Conservation (phyloP, 2,113 vertebrate species). For the Gallinago jamesoni region DNA sequence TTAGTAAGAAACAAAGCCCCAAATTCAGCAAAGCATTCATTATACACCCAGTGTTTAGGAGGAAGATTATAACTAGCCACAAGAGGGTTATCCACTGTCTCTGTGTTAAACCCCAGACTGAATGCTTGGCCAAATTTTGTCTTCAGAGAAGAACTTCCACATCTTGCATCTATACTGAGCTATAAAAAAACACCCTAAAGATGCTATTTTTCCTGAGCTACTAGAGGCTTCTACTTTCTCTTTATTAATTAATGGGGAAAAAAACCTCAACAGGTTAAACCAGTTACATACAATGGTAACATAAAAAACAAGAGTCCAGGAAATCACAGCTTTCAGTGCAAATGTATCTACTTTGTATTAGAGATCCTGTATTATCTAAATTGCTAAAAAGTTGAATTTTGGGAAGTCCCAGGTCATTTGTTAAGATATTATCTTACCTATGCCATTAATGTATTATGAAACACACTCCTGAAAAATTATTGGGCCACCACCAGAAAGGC, state of each 20-base stretch:
- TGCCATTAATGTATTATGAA: neutral
- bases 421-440: neutral
- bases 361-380: neutral
- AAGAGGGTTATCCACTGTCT: neutral
- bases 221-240: neutral
- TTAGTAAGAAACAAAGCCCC: neutral
- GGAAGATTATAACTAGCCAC: neutral
- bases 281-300: neutral
- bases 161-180: neutral
- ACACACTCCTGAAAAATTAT: neutral
- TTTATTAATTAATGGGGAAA: neutral
- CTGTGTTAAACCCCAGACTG: rapidly evolving
- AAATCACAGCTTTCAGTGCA: neutral
- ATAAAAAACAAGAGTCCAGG: neutral
- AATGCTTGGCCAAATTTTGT: neutral
- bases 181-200: neutral
- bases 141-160: neutral
- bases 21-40: neutral
- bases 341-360: neutral
- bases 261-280: neutral
- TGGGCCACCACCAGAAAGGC: neutral
- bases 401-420: neutral
- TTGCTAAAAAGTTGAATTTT: neutral
- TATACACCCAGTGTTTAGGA: rapidly evolving
- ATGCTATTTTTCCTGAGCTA: neutral